A percentile compares a stretch with the other conserved stretches of the same genome.
Conservation (phyloP, 1,140 invertebrate species). For the Aporrectodea caliginosa region DNA sequence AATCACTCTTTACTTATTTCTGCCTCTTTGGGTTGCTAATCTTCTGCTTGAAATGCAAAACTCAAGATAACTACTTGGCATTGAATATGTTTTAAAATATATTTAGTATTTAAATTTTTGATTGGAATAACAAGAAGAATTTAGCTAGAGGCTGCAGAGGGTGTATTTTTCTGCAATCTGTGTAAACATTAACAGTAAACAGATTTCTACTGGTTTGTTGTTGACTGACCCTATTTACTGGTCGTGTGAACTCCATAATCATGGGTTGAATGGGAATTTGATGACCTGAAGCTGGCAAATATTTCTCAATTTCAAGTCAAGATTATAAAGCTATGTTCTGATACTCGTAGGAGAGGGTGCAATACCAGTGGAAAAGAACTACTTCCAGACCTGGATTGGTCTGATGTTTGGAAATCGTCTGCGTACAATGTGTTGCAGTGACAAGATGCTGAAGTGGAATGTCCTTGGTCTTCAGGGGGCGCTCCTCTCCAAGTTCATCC, state of each 20-base stretch:
- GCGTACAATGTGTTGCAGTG: slow-evolving; percentile 74
- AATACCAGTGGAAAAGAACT: slow-evolving; percentile 36
- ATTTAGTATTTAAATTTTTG: no score
- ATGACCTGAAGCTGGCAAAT: not conserved
- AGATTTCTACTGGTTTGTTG: not conserved
- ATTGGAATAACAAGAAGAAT: no score
- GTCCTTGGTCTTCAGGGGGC: slow-evolving; percentile 79
- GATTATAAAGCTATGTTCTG: not conserved
- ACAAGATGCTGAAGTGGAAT: slow-evolving; percentile 86
- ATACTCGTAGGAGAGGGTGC: slow-evolving; percentile 22
- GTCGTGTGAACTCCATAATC: not conserved
- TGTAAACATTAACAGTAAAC: not conserved
- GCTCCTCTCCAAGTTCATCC: slow-evolving; percentile 67
- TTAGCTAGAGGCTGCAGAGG: no score
- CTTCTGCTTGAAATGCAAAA: no score
- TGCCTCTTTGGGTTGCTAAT: no score
- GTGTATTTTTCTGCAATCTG: not conserved
- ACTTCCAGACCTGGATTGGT: slow-evolving; percentile 24
- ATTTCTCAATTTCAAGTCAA: not conserved
- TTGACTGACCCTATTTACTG: slow-evolving; percentile 11
- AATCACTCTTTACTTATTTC: no score
- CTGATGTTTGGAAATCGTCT: slow-evolving; percentile 36
- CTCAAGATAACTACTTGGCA: no score
- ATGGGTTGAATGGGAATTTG: not conserved
- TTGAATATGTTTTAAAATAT: no score